Base-by-base conservation (phyloP, 2,113 vertebrate genomes). In the Oxygymnocypris stewartii region DNA sequence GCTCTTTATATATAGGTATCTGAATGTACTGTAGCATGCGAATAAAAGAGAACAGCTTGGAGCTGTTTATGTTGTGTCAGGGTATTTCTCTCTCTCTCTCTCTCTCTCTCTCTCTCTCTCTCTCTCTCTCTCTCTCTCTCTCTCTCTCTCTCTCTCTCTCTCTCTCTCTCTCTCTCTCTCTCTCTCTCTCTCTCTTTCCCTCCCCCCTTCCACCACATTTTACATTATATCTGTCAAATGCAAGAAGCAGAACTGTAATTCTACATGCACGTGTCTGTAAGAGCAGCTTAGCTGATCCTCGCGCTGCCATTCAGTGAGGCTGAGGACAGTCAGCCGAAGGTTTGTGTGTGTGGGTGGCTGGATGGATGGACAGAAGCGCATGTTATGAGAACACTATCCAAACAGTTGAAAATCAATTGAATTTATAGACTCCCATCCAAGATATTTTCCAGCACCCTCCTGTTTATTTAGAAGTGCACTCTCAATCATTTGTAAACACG, bases 31-130 rank as follows among this genome's bases (percentile, higher is more conserved):
- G n/a, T n/a, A n/a, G 77, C 47, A 7, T 77, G 31, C n/a, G 44
- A 69, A 54, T 85, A 47, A 85, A 91, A 90, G 88, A 90, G 88
- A 90, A 91, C 91, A 91, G 89, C 87, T 92, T 88, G 84, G 90
- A 90, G 86, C 40, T 82, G 76, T 61, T 40, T 80, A 85, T 86
- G 80, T 91, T 81, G 87, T 88, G 59, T 81, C 44, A 63, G 86
- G 4, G n/a, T 84, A 40, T 84, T 83, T 18, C 31, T n/a, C n/a
- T n/a, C n/a, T n/a, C n/a, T n/a, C n/a, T n/a, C n/a, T n/a, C n/a
- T n/a, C n/a, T n/a, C n/a, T n/a, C n/a, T n/a, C n/a, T n/a, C n/a
- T n/a, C n/a, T n/a, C n/a, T n/a, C n/a, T n/a, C n/a, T n/a, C n/a
- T n/a, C n/a, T n/a, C n/a, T n/a, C n/a, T n/a, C 57, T 76, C 31